Base-by-base conservation (phyloP, 2,888 invertebrate species). In the Plebejus argus region DNA sequence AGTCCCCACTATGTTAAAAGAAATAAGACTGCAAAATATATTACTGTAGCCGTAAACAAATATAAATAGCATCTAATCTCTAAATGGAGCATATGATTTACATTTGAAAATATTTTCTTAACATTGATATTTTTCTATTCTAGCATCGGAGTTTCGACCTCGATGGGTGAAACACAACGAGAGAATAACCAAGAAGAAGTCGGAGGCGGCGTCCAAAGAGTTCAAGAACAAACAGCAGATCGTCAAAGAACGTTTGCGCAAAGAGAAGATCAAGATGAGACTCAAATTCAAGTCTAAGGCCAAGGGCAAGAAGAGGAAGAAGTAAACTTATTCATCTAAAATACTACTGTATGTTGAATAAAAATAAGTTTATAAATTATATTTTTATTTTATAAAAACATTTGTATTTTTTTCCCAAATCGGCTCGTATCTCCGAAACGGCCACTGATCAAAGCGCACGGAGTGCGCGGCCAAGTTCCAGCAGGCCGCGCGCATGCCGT, bases 131-230 rank as follows among this genome's bases (percentile, higher is more conserved):
- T 4, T 23, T 61, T 23, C 23, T 7, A 76, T 81, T 82, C 49
- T 91, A 87, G 93, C 88, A 15, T 94, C 95, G 0, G 95, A 96
- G 76, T 94, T 94, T 83, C 94, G 95, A 78, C 97, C 97, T 0
- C 96, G 96, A 84, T 97, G 97, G 96, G 96, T 96, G 75, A 96
- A 96, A 75, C 97, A 97, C 88, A 98, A 97, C 89, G 96, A 96
- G 79, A 97, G 97, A 80, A 79, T 96, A 3, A 95, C 96, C 81
- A 90, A 95, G 79, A 96, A 96, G 87, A 94, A 95, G 82, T 89
- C 87, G 82, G 91, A 88, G n/a, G 86, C 88, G 0, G 91, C 91
- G 35, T 95, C 94, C 78, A 94, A 91, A n/a, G 96, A 97, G 89
- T 89, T 97, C 86, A 95, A 96, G 84, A 94, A 95, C 86, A 96